Conservation (phyloP, 2,797 vertebrate genomes). For the Leptatherina wallacei region DNA sequence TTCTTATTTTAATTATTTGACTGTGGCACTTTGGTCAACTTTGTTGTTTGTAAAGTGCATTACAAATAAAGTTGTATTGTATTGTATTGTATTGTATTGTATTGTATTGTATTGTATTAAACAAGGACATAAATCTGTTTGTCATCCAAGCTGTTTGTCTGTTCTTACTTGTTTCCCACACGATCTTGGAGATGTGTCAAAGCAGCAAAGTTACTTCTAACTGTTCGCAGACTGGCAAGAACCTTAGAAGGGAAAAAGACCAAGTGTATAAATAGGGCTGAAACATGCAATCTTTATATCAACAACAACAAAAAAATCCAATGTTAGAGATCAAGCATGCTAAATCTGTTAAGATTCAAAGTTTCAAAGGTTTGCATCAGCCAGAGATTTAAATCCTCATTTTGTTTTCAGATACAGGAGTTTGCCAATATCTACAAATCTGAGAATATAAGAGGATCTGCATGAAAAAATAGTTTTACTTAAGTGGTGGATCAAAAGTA, state of each 20-base stretch:
- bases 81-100: too few species aligned
- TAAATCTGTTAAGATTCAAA: neutral
- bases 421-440: too few species aligned
- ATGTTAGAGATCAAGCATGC: neutral
- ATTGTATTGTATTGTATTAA: too few species aligned
- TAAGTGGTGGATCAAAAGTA: neutral
- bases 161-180: conserved; percentile 82
- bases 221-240: conserved; percentile 91
- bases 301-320: neutral
- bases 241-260: conserved; percentile 78
- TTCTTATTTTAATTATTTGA: too few species aligned
- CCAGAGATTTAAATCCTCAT: too few species aligned
- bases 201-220: conserved; percentile 88
- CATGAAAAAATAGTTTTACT: too few species aligned
- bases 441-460: too few species aligned
- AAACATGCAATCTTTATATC: neutral
- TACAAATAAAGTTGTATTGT: too few species aligned
- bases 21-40: too few species aligned
- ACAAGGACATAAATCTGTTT: conserved; percentile 1
- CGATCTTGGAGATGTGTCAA: conserved; percentile 88
- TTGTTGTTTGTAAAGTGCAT: too few species aligned
- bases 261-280: neutral
- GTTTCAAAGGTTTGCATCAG: neutral
- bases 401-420: too few species aligned
- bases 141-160: neutral